Percentiles rank a stretch among this genome's conserved stretches.
phyloP scores from a whole-genome alignment of 2,888 invertebrate genomes.

The Dorcus parallelipipedus region DNA sequence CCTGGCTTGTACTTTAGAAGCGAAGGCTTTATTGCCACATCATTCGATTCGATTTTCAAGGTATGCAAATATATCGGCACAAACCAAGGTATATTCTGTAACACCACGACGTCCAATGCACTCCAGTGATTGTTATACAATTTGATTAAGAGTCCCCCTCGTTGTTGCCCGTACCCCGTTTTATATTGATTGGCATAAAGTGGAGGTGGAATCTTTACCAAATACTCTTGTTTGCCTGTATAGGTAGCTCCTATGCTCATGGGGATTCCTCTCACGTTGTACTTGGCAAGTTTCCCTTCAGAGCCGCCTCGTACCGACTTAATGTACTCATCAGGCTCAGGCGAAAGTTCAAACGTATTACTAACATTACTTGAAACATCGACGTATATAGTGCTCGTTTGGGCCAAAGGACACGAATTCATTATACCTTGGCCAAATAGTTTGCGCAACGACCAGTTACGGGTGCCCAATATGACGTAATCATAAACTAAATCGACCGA shows the following conservation, averaged over 20 bases:
- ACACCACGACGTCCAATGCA: slow-evolving; percentile 70
- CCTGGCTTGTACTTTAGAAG: slow-evolving; percentile 69
- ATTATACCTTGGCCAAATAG: slow-evolving; percentile 84
- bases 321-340: slow-evolving; percentile 58
- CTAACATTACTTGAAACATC: slow-evolving; percentile 67
- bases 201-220: slow-evolving; percentile 62
- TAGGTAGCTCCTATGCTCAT: slow-evolving; percentile 66
- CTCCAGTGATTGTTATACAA: slow-evolving; percentile 78
- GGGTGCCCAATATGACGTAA: slow-evolving; percentile 59
- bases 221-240: slow-evolving; percentile 50
- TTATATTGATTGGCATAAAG: slow-evolving; percentile 76
- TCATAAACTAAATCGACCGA: slow-evolving; percentile 87
- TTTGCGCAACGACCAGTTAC: slow-evolving; percentile 83
- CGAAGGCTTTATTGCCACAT: slow-evolving; percentile 57
- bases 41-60: slow-evolving; percentile 62
- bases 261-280: slow-evolving; percentile 54
- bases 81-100: slow-evolving; percentile 88
- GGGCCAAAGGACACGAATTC: slow-evolving; percentile 78
- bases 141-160: slow-evolving; percentile 84
- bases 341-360: slow-evolving; percentile 61
- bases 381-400: slow-evolving; percentile 74
- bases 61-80: slow-evolving; percentile 87
- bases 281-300: slow-evolving; percentile 65
- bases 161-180: slow-evolving; percentile 84
- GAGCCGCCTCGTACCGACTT: slow-evolving; percentile 68